Conservation (phyloP, 1,140 invertebrate genomes). For the Sycophila sp. region DNA sequence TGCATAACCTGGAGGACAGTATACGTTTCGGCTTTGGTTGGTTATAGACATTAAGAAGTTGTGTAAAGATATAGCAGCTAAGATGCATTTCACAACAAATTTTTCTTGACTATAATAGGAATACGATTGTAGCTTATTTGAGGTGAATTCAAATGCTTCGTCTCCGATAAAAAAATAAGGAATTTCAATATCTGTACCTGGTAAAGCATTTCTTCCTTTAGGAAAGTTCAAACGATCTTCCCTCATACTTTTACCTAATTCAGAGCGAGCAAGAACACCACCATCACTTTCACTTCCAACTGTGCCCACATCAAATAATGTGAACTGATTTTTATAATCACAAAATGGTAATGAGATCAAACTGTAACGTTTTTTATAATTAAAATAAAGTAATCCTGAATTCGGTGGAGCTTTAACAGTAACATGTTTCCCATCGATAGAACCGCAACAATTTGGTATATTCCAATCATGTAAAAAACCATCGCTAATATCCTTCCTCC, state of each 20-base stretch:
- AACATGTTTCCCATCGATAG: slow-evolving; percentile 18
- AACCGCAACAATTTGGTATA: background rate
- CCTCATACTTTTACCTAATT: background rate
- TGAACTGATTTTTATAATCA: background rate
- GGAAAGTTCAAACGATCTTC: background rate
- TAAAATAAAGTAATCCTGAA: background rate
- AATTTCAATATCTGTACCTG: background rate
- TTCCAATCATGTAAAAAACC: background rate
- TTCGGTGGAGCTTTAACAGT: background rate
- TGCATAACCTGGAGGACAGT: background rate
- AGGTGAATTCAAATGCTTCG: background rate
- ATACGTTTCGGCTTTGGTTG: background rate
- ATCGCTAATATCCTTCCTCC: background rate
- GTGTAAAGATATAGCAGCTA: background rate
- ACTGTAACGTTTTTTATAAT: background rate
- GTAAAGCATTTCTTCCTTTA: background rate
- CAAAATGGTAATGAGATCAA: background rate
- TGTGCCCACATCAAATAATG: background rate
- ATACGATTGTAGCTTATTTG: background rate
- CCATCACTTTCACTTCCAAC: background rate
- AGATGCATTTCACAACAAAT: background rate
- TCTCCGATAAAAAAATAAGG: background rate
- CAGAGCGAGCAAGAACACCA: background rate
- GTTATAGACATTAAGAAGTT: background rate
- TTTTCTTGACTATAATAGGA: background rate